Base-by-base conservation (phyloP, 2,797 vertebrate species). In the Xiphorhynchus erythropygius region DNA sequence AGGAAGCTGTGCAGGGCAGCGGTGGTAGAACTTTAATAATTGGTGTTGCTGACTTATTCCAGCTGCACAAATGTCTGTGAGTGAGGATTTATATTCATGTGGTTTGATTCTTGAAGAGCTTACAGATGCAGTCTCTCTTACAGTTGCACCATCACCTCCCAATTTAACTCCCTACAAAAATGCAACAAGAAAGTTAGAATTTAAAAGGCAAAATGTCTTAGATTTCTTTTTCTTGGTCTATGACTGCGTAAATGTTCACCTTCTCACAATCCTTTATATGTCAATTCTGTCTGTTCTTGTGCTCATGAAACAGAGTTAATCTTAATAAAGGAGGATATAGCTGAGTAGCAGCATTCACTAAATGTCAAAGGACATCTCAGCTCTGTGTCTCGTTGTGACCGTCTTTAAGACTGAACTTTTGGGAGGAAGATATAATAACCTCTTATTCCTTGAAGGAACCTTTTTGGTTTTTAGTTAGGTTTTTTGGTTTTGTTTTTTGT, bases 71-170 rank as follows among this genome's bases (percentile, higher is more conserved):
- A 7, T 15, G 37, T 14, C 52, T 71, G 18, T 60, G 44, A 75
- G 33, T 83, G 64, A 67, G 33, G 44, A 56, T 70, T 87, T 77
- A 13, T 11, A 6, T 32, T 94, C 10, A 0, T 0, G 7, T 70
- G n/a, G 10, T 17, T 68, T 44, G 32, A 37, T 21, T 39, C 3
- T 1, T 5, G 0, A 21, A 47, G 24, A 53, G 44, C 4, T 80
- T 77, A 30, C 13, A 19, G 60, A 28, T 71, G 53, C 16, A 55
- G 37, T 21, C 22, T 35, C 62, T 57, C 47, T 37, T 50, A 12
- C 4, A n/a, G 18, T 12, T 57, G 5, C 23, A 70, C 50, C 0
- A 0, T 46, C 33, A 65, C 3, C 6, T 76, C 17, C 47, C 35
- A 39, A n/a, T 59, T 87, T 67, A 93, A 41, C 11, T 89, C 55